Base-by-base conservation (phyloP, 2,113 vertebrate species). In the Pteruthius melanotis region DNA sequence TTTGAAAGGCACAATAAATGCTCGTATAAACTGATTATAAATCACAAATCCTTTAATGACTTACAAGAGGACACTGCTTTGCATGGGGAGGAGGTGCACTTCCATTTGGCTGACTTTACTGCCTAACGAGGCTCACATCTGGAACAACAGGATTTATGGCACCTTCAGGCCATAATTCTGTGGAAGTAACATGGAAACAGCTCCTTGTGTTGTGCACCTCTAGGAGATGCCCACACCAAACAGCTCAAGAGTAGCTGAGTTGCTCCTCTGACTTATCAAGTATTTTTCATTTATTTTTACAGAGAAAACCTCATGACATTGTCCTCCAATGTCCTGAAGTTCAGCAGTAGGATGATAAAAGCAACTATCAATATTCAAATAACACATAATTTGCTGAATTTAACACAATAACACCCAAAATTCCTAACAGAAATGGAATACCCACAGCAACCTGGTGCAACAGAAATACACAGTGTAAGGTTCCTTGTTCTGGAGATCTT, bases 1-100 rank as follows among this genome's bases (percentile, higher is more conserved):
- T 75, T 37, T 85, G 78, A 95, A 89, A 97, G 93, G 76, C 16
- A 47, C 60, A 87, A 87, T 94, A 95, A 95, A 95, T 22, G 61
- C 83, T 77, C 0, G 0, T 44, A 69, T 59, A 83, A 94, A 21
- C 49, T 47, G 28, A 69, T n/a, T 49, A 70, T 91, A 94, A 97
- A 96, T 94, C 82, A 95, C 61, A 85, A 74, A n/a, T 59, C 31
- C 89, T 72, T 89, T 91, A 96, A 89, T 45, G 81, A 76, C 76
- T 80, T 86, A 39, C 70, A 80, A 65, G 53, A 65, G 64, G 78
- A 59, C 42, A 5, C 21, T 64, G 80, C 54, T 94, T 65, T 83
- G 64, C 75, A 76, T 66, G 47, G 40, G 68, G 31, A 88, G 52
- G 82, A 79, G 40, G 14, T 27, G n/a, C 39, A 39, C 56, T 63